These are phyloP conservation scores for Leptopilina clavipes DNA, from an alignment of 1,140 invertebrate genomes.

Conservation along the genomic window DNA sequence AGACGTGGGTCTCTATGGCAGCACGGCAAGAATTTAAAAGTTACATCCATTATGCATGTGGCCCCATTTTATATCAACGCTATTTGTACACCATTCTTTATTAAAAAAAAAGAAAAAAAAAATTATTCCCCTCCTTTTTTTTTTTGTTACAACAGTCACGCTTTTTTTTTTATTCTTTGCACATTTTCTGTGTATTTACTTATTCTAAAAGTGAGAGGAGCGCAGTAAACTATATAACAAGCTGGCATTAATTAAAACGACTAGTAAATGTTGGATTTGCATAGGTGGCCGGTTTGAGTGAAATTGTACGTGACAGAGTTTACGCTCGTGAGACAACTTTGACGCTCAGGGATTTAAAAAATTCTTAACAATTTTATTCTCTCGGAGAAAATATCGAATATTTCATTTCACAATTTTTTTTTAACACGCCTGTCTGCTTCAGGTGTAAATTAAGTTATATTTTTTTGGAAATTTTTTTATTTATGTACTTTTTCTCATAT, in stretches of 20 bases:
- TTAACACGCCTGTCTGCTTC: not conserved
- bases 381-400: not conserved
- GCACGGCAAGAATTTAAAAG: constrained; percentile 56
- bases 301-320: constrained; percentile 54
- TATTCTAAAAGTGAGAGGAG: constrained; percentile 46
- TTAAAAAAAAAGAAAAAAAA: constrained; percentile 35
- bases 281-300: constrained; percentile 52
- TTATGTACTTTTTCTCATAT: no score
- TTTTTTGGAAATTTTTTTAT: not conserved
- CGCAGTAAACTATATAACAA: constrained; percentile 51
- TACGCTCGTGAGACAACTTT: constrained; percentile 49
- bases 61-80: constrained; percentile 56
- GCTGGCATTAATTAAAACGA: constrained; percentile 56
- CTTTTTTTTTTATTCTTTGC: constrained; percentile 8
- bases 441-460: not conserved
- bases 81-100: constrained; percentile 60
- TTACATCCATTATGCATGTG: constrained; percentile 64
- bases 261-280: constrained; percentile 55
- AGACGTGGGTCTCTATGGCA: constrained; percentile 33
- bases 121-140: constrained; percentile 20
- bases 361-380: constrained; percentile 12
- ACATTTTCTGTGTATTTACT: constrained; percentile 51
- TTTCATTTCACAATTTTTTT: not conserved
- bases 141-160: constrained; percentile 1
- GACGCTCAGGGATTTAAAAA: constrained; percentile 10